Evolutionary conservation across 92 coral and sea anemone species (phyloP).

Genomic region (Epizoanthus stellaris): DNA sequence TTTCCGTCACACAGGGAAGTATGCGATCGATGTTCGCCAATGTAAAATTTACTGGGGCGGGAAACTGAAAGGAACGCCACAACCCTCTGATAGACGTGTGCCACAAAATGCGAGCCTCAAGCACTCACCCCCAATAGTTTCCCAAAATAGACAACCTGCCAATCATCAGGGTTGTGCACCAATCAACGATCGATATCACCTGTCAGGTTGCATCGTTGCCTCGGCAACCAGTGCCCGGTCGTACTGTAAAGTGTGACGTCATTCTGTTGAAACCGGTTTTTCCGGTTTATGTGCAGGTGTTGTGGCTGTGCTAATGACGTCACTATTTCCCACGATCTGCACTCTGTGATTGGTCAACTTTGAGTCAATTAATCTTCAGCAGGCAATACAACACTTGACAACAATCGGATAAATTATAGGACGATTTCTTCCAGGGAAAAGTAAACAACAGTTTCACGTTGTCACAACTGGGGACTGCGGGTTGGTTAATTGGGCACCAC

Average conservation of each 20-base stretch:
- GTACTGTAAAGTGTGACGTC: constrained; percentile 94
- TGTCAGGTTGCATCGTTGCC: constrained; percentile 83
- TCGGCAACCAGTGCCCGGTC: constrained; percentile 75
- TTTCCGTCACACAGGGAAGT: constrained; percentile 82
- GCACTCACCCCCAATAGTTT: constrained; percentile 82
- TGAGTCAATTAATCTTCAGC: constrained; percentile 82
- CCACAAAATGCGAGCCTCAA: constrained; percentile 78
- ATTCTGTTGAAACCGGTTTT: constrained; percentile 89
- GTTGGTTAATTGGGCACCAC: constrained; percentile 21
- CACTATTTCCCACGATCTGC: constrained; percentile 80
- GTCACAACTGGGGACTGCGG: constrained; percentile 18
- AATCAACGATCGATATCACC: constrained; percentile 69
- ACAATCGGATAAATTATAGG: constrained; percentile 78
- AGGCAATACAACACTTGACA: constrained; percentile 81
- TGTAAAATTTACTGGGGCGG: constrained; percentile 97
- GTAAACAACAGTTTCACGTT: constrained; percentile 33
- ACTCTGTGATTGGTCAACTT: constrained; percentile 82
- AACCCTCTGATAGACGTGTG: constrained; percentile 98
- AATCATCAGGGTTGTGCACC: constrained; percentile 78
- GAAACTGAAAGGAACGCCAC: constrained; percentile 97
- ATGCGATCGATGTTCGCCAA: constrained; percentile 78
- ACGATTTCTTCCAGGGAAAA: constrained; percentile 48
- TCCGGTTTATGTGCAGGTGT: constrained; percentile 97
- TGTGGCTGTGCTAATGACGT: constrained; percentile 91
- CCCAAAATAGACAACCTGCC: constrained; percentile 91